A percentile compares a stretch with the other conserved stretches of the same genome.
phyloP scores from a whole-genome alignment of 2,888 invertebrate genomes.

The Dasysyrphus tricinctus region DNA sequence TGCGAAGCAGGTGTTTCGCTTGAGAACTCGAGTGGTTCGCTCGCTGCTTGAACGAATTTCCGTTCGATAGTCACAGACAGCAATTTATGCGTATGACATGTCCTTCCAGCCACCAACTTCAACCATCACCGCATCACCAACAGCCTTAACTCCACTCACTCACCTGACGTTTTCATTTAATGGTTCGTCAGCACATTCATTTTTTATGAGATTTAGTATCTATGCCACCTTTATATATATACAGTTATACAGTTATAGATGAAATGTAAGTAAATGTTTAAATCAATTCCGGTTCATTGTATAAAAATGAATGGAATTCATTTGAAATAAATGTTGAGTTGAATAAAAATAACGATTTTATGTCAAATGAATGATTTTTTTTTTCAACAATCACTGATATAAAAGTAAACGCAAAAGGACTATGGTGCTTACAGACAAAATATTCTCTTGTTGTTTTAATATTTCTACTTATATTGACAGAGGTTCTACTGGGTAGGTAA shows the following conservation, averaged over 20 bases:
- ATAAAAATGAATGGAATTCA: conserved; percentile 43
- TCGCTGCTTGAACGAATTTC: conserved; percentile 51
- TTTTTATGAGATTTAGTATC: conserved; percentile 16
- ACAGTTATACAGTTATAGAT: not conserved
- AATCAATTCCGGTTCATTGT: conserved; percentile 58
- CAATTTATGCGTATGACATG: conserved; percentile 66
- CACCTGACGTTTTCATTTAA: conserved; percentile 60
- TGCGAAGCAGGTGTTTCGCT: conserved; percentile 38
- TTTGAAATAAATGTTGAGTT: conserved; percentile 47
- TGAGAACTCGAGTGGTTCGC: conserved; percentile 32
- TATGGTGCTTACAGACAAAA: not conserved
- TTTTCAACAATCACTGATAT: not conserved
- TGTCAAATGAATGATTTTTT: conserved; percentile 35
- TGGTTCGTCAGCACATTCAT: conserved; percentile 40
- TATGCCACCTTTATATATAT: not conserved
- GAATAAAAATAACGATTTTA: conserved; percentile 52
- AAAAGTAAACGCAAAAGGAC: not conserved
- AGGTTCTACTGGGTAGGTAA: not conserved
- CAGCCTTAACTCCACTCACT: conserved; percentile 7
- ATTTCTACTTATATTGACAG: not conserved
- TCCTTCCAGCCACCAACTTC: conserved; percentile 38
- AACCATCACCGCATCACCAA: not conserved
- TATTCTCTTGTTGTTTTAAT: conserved; percentile 35
- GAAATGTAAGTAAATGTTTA: conserved; percentile 25
- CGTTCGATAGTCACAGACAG: conserved; percentile 58